Evolutionary conservation across 2,797 vertebrate genomes (phyloP), one percentile per base, ranked within the genome.

Genomic region (Clarias laeviceps): DNA sequence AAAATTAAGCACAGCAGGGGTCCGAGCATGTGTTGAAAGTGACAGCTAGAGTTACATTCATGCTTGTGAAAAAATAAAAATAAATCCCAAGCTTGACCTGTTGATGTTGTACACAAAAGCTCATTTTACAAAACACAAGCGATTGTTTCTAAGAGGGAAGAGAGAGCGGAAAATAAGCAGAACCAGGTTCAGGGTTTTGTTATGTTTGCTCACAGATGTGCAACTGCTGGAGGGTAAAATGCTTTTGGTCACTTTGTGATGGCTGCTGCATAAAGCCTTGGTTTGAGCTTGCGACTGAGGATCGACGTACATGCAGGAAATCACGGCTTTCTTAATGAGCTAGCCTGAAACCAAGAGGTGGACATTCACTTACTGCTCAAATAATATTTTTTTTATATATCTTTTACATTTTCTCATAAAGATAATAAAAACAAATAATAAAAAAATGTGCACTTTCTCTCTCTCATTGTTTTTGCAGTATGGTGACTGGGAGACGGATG

Each of bases 401-500:
- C 24, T 11, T n/a, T n/a, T 72, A 14, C 2, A 24, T n/a, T 45
- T 70, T 8, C 8, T 34, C 4, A 4, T 22, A 17, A 69, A 37
- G 20, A 37, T 22, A 45, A 3, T 34, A 34, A 34, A 34, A 34
- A 34, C 32, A 34, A 1, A 34, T 1, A 34, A 34, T 1, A 34
- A 34, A 3, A 34, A 34, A 34, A 34, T 34, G 32, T 34, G 32
- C 32, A 34, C 40, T 50, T 37, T 57, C n/a, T 85, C 73, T 85
- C 1, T 6, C 1, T 34, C 54, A 59, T 9, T 7, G 27, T 84
- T 81, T 59, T 83, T 57, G 54, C 82, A 85, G 82, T 7, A 79
- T 74, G n/a, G 77, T 45, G 84, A 87, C 89, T 64, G 32, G 77
- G 57, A 82, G 64, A 86, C 77, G 88, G 85, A 86, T 84, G 84